A percentile compares a stretch with the other conserved stretches of the same genome.
phyloP scores from a whole-genome alignment of 2,797 vertebrate species.

The Catamblyrhynchus diadema region DNA sequence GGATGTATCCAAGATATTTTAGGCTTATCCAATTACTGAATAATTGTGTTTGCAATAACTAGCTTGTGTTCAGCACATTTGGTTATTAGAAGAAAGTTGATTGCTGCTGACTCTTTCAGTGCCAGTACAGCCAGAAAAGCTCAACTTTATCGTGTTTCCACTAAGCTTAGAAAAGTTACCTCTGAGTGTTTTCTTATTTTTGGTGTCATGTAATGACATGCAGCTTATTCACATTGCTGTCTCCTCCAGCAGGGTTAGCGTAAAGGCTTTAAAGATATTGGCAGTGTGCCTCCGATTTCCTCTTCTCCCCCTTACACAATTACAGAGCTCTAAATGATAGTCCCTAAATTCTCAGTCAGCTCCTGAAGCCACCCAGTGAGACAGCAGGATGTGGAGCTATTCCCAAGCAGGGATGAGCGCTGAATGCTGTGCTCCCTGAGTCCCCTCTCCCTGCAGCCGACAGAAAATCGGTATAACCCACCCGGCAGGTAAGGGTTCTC shows the following conservation, averaged over 20 bases:
- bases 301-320: background rate
- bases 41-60: conserved; percentile 69
- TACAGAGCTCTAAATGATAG: background rate
- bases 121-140: background rate
- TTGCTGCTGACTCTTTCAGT: conserved; percentile 30
- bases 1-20: conserved; percentile 69
- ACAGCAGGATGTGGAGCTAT: background rate
- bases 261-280: background rate
- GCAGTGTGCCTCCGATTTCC: background rate
- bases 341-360: background rate
- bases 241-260: background rate
- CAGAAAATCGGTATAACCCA: background rate
- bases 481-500: background rate
- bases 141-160: background rate
- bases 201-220: background rate
- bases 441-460: background rate
- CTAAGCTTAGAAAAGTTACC: background rate
- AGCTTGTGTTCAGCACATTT: conserved; percentile 56
- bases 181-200: background rate
- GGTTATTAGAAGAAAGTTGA: conserved; percentile 60
- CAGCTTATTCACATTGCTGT: background rate
- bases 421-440: background rate
- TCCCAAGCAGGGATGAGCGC: background rate
- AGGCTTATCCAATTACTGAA: conserved; percentile 71
- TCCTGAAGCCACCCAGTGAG: background rate